Percentiles rank a stretch among this genome's conserved stretches.
phyloP scores from a whole-genome alignment of 2,797 vertebrate genomes.

The Gallinago solitaria region DNA sequence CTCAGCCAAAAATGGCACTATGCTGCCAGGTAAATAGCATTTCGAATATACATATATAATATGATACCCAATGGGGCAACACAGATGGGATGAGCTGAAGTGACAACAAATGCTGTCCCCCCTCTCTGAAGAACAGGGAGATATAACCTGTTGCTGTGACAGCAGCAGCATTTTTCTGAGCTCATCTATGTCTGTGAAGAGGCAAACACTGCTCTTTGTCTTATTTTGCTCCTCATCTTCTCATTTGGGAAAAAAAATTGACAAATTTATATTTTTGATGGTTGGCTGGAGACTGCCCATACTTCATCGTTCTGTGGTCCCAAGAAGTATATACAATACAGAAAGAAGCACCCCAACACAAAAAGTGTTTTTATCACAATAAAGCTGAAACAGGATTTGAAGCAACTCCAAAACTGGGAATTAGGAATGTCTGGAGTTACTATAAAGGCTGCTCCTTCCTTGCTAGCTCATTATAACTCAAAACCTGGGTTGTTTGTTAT shows the following conservation, averaged over 20 bases:
- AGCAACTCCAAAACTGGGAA: background rate
- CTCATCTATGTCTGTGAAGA: background rate
- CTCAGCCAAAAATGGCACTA: background rate
- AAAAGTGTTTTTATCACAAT: background rate
- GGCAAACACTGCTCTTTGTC: background rate
- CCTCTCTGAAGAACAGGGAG: background rate
- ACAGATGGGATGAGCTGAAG: background rate
- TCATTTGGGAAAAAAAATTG: background rate
- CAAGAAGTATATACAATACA: background rate
- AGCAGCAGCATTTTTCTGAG: background rate
- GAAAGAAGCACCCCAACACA: background rate
- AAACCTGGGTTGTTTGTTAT: background rate
- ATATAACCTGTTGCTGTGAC: background rate
- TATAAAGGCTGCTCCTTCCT: background rate
- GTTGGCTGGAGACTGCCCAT: background rate
- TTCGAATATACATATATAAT: background rate
- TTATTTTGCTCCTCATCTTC: background rate
- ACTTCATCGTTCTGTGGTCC: background rate
- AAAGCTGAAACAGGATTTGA: conserved; percentile 4
- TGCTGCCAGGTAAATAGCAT: background rate
- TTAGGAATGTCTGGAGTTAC: background rate
- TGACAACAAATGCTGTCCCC: background rate
- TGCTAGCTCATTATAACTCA: background rate
- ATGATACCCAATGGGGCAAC: background rate
- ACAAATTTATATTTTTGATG: background rate